Conservation (phyloP, 2,113 vertebrate species). For the Azemiops feae region DNA sequence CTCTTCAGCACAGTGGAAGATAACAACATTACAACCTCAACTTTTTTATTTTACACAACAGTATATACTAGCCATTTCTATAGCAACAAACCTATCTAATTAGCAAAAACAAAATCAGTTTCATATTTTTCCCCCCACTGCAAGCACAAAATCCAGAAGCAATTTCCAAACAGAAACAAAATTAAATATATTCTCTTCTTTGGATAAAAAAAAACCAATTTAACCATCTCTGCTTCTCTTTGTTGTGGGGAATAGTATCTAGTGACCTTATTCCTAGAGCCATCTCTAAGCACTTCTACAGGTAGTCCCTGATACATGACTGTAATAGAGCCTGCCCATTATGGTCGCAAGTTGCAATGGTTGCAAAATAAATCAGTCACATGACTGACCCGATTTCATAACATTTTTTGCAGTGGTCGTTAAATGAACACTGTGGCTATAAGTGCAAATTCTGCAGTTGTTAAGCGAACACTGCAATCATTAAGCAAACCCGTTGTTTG, state of each 20-base stretch:
- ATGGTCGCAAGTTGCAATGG: neutral
- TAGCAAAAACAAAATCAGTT: neutral
- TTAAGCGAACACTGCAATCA: neutral
- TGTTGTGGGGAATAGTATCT: neutral
- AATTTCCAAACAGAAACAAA: neutral
- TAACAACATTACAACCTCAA: neutral
- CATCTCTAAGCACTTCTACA: neutral
- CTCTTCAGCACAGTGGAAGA: neutral
- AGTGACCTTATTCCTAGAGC: neutral
- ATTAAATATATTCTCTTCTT: neutral
- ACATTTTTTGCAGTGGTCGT: neutral
- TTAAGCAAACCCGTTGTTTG: neutral
- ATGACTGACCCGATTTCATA: neutral
- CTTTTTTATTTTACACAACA: neutral
- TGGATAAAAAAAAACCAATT: neutral
- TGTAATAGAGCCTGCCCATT: neutral
- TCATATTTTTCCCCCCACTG: rapidly evolving
- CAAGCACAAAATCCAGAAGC: neutral
- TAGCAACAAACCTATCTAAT: neutral
- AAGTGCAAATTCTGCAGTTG: neutral
- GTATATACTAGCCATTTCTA: neutral
- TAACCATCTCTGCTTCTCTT: neutral
- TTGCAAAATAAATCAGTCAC: neutral
- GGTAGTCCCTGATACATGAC: neutral
- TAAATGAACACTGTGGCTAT: neutral